Base-by-base conservation (phyloP, 2,888 invertebrate genomes). In the Aphelenchoides bicaudatus region DNA sequence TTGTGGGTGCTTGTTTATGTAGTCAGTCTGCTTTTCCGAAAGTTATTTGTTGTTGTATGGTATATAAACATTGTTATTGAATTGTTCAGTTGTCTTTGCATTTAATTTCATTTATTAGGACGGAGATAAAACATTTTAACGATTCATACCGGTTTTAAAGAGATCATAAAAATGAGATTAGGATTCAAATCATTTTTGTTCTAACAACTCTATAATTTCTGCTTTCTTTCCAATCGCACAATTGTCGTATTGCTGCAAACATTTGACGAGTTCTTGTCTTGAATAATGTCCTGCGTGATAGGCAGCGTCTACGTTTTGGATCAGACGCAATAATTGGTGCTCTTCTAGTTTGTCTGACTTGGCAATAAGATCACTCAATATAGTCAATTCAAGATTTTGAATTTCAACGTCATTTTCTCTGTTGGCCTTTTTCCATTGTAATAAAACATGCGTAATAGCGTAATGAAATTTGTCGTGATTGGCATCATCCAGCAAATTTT, bases 381-480 rank as follows among this genome's bases (percentile, higher is more conserved):
- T 8, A 19, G 16, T 8, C 1, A 51, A 29, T 19, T 16, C 13
- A 2, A 51, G n/a, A 19, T 37, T 6, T 6, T 10, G 10, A n/a
- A n/a, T n/a, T n/a, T 13, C 1, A 21, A 38, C 28, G 16, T 51
- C 25, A 19, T 19, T 6, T n/a, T 43, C 43, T 19, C 10, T 10
- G 23, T 19, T 10, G 21, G 43, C 43, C 23, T 8, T 21, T 1
- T 13, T 8, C 52, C 52, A 51, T 10, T 46, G 8, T 2, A 51
- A 25, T 8, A 51, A 21, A 16, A 51, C n/a, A 13, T 21, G 21
- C 3, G 38, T 34, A 19, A 51, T 28, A 21, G 52, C 52, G 38
- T 16, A 51, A 39, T 51, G 52, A 19, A 51, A 38, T 2, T 39
- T 37, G 38, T 51, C 38, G 47, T 16, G 31, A 34, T 37, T 37